Base-by-base conservation (phyloP, 2,888 invertebrate genomes). In the Tiliacea citrago region DNA sequence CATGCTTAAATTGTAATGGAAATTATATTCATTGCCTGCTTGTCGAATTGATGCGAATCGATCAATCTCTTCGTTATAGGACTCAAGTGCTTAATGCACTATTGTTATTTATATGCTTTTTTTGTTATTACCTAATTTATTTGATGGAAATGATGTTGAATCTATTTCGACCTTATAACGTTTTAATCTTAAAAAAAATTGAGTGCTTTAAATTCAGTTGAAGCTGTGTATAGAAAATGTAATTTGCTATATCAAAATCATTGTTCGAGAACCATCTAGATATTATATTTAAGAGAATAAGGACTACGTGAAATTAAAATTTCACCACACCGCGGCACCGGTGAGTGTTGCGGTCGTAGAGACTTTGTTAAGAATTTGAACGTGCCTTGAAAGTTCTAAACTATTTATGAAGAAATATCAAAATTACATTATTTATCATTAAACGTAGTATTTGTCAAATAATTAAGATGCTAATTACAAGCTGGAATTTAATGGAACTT, bases 1-100 rank as follows among this genome's bases (percentile, higher is more conserved):
- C 96, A 95, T 74, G 67, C 42, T 18, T 88, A 67, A 77, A 21
- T n/a, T 35, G 5, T 47, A 35, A 2, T 16, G 13, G n/a, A n/a
- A 24, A 58, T 39, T n/a, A 21, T 39, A 39, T 39, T 39, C 21
- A 51, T 49, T 58, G 29, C n/a, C 42, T 68, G 70, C 49, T 66
- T 42, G 47, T 57, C 8, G 29, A 42, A 70, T 18, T 49, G 5
- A 60, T 49, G 51, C 8, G 29, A 42, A 70, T 18, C 55, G 5
- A 60, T 49, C 45, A 53, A 39, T 65, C 2, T 24, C 35, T 63
- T 51, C 13, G 29, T 4, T 65, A 53, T 45, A 53, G 18, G 9
- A 67, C n/a, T 24, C 16, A 24, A 29, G 67, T 55, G 39, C 39
- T 55, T 21, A 8, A 42, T 60, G 49, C 12, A 55, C 35, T 63